Percentiles rank a stretch among this genome's conserved stretches.
These are phyloP conservation scores for Tadarida brasiliensis DNA, from an alignment of 2,797 vertebrate genomes.

Conservation along the genomic window DNA sequence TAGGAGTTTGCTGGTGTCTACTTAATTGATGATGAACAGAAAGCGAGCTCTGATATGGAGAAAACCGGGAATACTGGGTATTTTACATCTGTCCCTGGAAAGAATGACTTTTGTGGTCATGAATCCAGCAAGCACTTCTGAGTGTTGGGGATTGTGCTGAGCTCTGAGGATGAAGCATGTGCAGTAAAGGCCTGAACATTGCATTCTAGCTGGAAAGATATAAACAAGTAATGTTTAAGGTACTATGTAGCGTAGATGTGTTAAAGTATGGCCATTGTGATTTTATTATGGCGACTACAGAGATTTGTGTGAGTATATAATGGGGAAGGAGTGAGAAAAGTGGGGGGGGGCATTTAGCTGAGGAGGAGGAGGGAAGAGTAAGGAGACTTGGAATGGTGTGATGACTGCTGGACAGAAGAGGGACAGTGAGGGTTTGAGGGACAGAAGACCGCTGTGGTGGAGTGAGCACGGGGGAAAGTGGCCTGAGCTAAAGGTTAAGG, in stretches of 20 bases:
- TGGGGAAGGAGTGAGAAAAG: neutral
- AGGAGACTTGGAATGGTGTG: neutral
- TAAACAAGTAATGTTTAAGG: neutral
- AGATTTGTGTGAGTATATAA: neutral
- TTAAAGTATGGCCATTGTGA: neutral
- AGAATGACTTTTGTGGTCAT: neutral
- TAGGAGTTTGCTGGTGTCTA: neutral
- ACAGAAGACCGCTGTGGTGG: neutral
- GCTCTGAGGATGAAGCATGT: neutral
- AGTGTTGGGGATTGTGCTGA: neutral
- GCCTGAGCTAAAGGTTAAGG: neutral
- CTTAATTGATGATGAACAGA: neutral
- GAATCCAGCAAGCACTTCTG: neutral
- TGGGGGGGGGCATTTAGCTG: neutral
- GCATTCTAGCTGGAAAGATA: neutral
- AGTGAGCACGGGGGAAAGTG: neutral
- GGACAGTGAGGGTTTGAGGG: neutral
- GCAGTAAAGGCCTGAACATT: neutral
- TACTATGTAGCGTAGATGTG: neutral
- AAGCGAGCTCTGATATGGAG: neutral
- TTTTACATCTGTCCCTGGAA: neutral
- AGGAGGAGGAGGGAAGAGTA: neutral
- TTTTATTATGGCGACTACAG: neutral
- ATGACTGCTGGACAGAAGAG: neutral
- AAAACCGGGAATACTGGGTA: neutral